Conservation (phyloP, 2,888 invertebrate species). For the Trissonchulus latispiculum region DNA sequence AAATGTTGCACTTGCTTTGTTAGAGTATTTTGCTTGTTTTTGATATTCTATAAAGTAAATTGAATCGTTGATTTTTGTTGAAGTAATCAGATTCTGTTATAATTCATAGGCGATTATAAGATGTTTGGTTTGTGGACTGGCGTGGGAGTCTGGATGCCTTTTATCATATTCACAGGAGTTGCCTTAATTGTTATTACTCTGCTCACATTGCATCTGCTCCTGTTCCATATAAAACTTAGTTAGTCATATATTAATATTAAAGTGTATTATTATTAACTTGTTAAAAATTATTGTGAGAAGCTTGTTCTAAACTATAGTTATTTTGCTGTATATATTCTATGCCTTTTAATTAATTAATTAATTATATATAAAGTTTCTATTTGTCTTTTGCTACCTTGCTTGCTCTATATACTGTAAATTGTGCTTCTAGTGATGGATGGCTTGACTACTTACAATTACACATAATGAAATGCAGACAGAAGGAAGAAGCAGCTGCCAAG, state of each 20-base stretch:
- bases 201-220: slow-evolving; percentile 31
- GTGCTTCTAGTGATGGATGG: too few relatives aligned
- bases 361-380: too few relatives aligned
- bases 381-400: too few relatives aligned
- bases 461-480: slow-evolving; percentile 23
- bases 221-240: slow-evolving; percentile 32
- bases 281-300: neutral
- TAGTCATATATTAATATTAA: slow-evolving; percentile 16
- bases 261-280: neutral
- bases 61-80: too few relatives aligned
- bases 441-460: slow-evolving; percentile 28
- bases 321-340: too few relatives aligned
- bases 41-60: too few relatives aligned
- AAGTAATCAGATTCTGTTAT: neutral
- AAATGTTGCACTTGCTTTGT: too few relatives aligned
- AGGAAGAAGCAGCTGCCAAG: neutral
- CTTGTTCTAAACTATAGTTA: neutral
- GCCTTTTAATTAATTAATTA: too few relatives aligned
- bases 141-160: neutral
- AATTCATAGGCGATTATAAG: neutral
- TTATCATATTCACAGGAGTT: neutral
- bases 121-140: neutral
- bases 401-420: too few relatives aligned
- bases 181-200: neutral
- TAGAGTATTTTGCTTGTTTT: too few relatives aligned